Evolutionary conservation across 1,140 invertebrate genomes (phyloP), one percentile per base, ranked within the genome.

Genomic region (Ostrea edulis): DNA sequence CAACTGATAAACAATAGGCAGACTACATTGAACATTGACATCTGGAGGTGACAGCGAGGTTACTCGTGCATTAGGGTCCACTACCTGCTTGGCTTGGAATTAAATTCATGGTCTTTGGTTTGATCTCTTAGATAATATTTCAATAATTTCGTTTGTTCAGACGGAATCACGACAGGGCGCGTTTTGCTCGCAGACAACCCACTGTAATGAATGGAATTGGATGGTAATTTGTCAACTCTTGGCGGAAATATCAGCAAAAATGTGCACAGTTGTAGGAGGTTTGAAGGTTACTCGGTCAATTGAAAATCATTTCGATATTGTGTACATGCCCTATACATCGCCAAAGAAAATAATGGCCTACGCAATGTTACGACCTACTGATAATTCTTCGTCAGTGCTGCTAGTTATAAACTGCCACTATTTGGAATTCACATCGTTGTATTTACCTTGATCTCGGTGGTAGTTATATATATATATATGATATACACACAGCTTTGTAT

Each of bases 1-100:
- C 68, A 77, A 77, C 14, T 77, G 68, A 77, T 77, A 77, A 77
- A 77, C 68, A 77, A 77, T 77, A 77, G 68, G 12, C 68, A 25
- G 5, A 22, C 68, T 77, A 14, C 8, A 29, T 5, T 77, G 68
- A 14, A 35, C 68, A 35, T 77, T 77, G 68, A 77, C 68, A 29
- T 77, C 68, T 25, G 68, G 22, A 25, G 68, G 25, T 77, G 68
- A 77, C 25, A 77, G 25, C 25, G 25, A 77, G 68, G 68, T 77
- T 77, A 77, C 8, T 4, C 29, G 68, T 77, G 68, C 68, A 11
- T 14, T 29, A 77, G 68, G 68, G 68, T 35, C 68, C 25, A 44
- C 25, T 44, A 77, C 68, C 25, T 77, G 68, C 68, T 77, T 35
- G 20, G 25, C 25, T 25, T 77, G 7, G 22, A 25, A 77, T 77